phyloP scores from a whole-genome alignment of 2,888 invertebrate genomes.

The Plagiodera versicolora region DNA sequence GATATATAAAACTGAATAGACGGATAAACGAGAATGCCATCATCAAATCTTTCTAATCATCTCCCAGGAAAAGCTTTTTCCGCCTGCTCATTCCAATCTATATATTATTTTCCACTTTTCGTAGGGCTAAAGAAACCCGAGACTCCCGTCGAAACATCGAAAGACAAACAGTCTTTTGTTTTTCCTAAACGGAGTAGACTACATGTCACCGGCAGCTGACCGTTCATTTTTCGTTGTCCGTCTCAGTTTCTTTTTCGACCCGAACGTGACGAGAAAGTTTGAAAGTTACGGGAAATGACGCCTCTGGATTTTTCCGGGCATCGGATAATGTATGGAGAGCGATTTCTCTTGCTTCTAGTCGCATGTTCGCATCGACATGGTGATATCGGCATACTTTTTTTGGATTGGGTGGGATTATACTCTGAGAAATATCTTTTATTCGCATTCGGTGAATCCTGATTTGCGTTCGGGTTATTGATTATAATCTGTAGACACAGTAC shows the following conservation, averaged over 20 bases:
- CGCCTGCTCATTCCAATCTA: too few species aligned
- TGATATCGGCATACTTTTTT: not conserved
- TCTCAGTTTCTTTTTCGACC: not conserved
- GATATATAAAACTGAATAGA: too few species aligned
- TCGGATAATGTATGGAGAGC: not conserved
- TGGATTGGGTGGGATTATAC: too few species aligned
- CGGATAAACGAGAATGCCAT: too few species aligned
- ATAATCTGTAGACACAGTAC: too few species aligned
- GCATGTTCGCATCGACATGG: not conserved
- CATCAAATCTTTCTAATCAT: too few species aligned
- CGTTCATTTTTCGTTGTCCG: not conserved
- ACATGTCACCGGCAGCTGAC: slow-evolving; percentile 1
- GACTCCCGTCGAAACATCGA: not conserved
- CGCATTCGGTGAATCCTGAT: too few species aligned
- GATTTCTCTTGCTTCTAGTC: not conserved
- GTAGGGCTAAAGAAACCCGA: not conserved
- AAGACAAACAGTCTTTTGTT: slow-evolving; percentile 1
- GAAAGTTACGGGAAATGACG: not conserved
- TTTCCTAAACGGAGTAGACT: slow-evolving; percentile 1
- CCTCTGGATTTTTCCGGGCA: not conserved
- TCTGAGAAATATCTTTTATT: too few species aligned
- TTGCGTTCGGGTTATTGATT: too few species aligned
- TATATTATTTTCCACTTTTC: not conserved
- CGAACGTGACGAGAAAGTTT: not conserved
- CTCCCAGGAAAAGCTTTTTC: too few species aligned